Evolutionary conservation across 2,113 vertebrate genomes (phyloP).

Genomic region (Martes martes): DNA sequence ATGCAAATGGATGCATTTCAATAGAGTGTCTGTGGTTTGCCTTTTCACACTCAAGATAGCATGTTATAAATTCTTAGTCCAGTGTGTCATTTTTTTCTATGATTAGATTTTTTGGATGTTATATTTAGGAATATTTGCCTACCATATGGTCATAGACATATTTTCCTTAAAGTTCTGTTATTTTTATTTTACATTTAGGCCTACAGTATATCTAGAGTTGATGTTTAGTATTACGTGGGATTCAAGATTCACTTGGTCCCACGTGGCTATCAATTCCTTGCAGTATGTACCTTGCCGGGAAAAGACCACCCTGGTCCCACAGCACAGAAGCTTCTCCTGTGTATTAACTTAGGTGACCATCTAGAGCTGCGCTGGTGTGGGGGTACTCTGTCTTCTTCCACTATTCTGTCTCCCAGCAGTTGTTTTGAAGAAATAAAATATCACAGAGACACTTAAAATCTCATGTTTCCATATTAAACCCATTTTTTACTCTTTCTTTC

Average conservation of each 20-base stretch:
- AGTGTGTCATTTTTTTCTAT: not conserved
- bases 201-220: not conserved
- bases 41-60: not conserved
- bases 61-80: not conserved
- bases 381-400: not conserved
- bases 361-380: not conserved
- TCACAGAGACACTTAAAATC: not conserved
- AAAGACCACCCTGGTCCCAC: rapidly evolving
- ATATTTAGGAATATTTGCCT: not conserved
- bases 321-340: not conserved
- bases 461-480: not conserved
- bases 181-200: not conserved
- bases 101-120: not conserved
- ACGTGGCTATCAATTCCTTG: not conserved
- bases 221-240: not conserved
- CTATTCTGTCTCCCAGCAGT: not conserved
- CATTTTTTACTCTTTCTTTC: not conserved
- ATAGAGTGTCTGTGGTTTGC: not conserved
- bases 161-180: not conserved
- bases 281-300: not conserved
- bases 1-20: not conserved
- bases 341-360: not conserved
- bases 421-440: not conserved
- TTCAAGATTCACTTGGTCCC: not conserved
- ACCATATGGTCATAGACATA: not conserved